phyloP scores from a whole-genome alignment of 2,888 invertebrate genomes.

The Nemotelus pantherinus region DNA sequence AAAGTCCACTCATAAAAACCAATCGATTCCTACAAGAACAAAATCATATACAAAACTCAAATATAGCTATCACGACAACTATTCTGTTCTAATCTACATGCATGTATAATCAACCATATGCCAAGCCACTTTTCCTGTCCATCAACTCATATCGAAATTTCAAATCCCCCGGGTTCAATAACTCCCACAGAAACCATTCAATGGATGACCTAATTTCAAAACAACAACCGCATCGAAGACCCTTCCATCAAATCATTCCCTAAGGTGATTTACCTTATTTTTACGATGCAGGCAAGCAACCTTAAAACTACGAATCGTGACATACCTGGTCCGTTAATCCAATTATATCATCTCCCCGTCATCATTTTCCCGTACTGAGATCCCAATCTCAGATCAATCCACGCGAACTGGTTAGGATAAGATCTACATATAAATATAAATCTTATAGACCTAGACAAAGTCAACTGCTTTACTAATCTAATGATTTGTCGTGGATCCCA shows the following conservation, averaged over 20 bases:
- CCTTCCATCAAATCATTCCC: constrained; percentile 1
- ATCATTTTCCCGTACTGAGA: neutral
- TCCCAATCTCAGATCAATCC: neutral
- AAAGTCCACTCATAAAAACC: too few relatives aligned
- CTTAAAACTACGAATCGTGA: constrained; percentile 37
- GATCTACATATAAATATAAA: neutral
- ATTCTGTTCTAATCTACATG: too few relatives aligned
- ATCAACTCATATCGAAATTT: neutral
- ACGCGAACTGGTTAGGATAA: neutral
- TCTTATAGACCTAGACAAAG: neutral
- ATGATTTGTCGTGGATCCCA: neutral
- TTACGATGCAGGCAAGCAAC: neutral
- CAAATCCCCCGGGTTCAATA: constrained; percentile 7
- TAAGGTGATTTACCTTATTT: constrained; percentile 14
- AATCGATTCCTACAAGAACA: too few relatives aligned
- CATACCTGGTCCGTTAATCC: constrained; percentile 42
- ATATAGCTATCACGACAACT: too few relatives aligned
- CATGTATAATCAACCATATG: too few relatives aligned
- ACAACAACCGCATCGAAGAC: too few relatives aligned
- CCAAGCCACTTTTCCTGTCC: neutral
- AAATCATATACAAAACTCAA: too few relatives aligned
- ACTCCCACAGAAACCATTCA: neutral
- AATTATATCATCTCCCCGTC: constrained; percentile 33
- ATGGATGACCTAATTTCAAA: constrained; percentile 2
- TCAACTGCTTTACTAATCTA: constrained; percentile 8